Evolutionary conservation across 2,797 vertebrate genomes (phyloP).

Genomic region (Syngnathus acus): DNA sequence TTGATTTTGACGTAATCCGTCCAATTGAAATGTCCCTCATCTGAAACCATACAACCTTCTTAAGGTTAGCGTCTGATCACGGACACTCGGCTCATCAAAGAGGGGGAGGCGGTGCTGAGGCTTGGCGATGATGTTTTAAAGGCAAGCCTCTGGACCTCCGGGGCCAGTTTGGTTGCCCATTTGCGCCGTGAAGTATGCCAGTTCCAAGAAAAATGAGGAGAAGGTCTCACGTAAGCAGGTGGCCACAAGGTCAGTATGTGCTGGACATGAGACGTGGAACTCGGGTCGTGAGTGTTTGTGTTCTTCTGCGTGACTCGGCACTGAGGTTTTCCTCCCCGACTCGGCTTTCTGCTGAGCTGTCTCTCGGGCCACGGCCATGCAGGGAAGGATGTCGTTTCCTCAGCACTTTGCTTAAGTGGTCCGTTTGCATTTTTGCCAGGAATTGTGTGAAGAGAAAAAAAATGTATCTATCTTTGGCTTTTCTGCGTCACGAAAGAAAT

Average conservation of each 20-base stretch:
- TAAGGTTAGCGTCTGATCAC: background rate
- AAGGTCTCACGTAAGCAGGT: slow-evolving; percentile 12
- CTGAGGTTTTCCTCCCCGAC: slow-evolving; percentile 34
- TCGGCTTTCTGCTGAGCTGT: slow-evolving; percentile 45
- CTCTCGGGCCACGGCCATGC: slow-evolving; percentile 32
- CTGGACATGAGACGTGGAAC: slow-evolving; percentile 19
- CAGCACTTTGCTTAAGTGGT: slow-evolving; percentile 55
- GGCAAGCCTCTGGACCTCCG: slow-evolving; percentile 17
- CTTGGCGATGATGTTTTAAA: background rate
- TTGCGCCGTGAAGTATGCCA: slow-evolving; percentile 14
- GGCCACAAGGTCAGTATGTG: slow-evolving; percentile 29
- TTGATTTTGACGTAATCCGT: too few species aligned
- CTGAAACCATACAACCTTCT: background rate
- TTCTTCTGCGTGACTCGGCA: slow-evolving; percentile 45
- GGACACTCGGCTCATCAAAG: background rate
- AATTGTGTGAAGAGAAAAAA: background rate
- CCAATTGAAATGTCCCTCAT: background rate
- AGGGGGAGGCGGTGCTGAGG: background rate
- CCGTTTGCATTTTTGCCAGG: slow-evolving; percentile 28
- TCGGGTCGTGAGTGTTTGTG: slow-evolving; percentile 20
- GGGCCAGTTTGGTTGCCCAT: slow-evolving; percentile 6
- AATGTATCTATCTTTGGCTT: slow-evolving; percentile 15
- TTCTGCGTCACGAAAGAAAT: slow-evolving; percentile 1
- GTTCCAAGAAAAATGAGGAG: slow-evolving; percentile 19
- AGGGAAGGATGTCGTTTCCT: slow-evolving; percentile 48